Evolutionary conservation across 2,888 invertebrate genomes (phyloP), one percentile per base, ranked within the genome.

Genomic region (Campoplex nolae): DNA sequence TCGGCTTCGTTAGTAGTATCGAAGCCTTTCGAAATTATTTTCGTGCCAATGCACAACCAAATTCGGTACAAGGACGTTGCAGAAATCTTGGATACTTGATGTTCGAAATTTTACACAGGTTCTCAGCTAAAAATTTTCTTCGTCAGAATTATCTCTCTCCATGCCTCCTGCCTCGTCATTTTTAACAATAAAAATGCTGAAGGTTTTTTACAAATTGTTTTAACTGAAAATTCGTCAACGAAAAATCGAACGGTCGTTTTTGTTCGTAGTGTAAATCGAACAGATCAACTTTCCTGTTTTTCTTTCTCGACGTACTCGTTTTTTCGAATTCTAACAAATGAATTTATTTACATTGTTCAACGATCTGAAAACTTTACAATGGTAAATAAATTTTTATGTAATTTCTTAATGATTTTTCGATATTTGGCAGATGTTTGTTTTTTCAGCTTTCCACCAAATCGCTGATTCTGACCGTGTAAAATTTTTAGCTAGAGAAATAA

Each of bases 41-140:
- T 32, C 62, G 62, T 45, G 62, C 45, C n/a, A 38, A n/a, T 83
- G 54, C 45, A 78, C 77, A 71, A 38, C 23, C 28, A 78, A 42
- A 28, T 75, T 84, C 18, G 11, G 42, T 70, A 28, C 23, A 54
- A 71, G 67, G 45, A 74, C 65, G 9, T 54, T 51, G 28, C 13
- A 32, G 58, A 32, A 28, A 58, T 51, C 51, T 51, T n/a, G 51
- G 51, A 7, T n/a, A 51, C 18, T 51, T 51, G 7, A n/a, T 3
- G 18, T 51, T 51, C 18, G 51, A 16, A 16, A 51, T 13, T 28
- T 28, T 13, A 32, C 8, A 23, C 58, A 32, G 28, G 4, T 58
- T 58, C 28, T 58, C 58, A 58, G 32, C 28, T 58, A 9, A 28
- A 58, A 58, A 32, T 28, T 58, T 28, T 28, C 28, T 11, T 13